Evolutionary conservation across 2,888 invertebrate species (phyloP).

Genomic region (Helicoverpa assulta): DNA sequence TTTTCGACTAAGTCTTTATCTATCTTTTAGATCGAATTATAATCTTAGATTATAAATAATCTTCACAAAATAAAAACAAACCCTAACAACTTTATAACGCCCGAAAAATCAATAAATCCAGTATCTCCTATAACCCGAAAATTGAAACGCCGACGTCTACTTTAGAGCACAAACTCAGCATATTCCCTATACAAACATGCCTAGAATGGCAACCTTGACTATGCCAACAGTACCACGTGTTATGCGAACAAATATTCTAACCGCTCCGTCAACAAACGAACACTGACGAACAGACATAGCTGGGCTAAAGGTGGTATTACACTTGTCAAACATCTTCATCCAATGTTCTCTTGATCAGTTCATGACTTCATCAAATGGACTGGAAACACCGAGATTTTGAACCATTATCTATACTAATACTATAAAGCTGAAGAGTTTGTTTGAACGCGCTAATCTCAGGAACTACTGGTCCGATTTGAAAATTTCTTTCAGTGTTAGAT

Average conservation of each 20-base stretch:
- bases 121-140: constrained; percentile 44
- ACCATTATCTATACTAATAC: too few species aligned
- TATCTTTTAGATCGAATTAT: too few species aligned
- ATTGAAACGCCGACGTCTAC: constrained; percentile 49
- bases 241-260: constrained; percentile 60
- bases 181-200: constrained; percentile 53
- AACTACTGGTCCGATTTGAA: too few species aligned
- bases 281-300: constrained; percentile 35
- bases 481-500: too few species aligned
- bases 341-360: too few species aligned
- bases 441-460: too few species aligned
- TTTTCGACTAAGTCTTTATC: too few species aligned
- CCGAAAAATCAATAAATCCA: constrained; percentile 21
- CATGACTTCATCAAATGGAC: too few species aligned
- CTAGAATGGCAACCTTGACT: constrained; percentile 46
- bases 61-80: not conserved
- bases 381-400: too few species aligned
- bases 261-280: constrained; percentile 50
- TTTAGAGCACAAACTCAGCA: constrained; percentile 43
- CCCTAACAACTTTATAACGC: constrained; percentile 7
- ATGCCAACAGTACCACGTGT: constrained; percentile 53
- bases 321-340: not conserved
- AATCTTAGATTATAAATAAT: not conserved
- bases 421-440: too few species aligned
- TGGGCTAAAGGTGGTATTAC: not conserved